These are phyloP conservation scores for Rhagoletis pomonella DNA, from an alignment of 1,140 invertebrate species.

Conservation along the genomic window DNA sequence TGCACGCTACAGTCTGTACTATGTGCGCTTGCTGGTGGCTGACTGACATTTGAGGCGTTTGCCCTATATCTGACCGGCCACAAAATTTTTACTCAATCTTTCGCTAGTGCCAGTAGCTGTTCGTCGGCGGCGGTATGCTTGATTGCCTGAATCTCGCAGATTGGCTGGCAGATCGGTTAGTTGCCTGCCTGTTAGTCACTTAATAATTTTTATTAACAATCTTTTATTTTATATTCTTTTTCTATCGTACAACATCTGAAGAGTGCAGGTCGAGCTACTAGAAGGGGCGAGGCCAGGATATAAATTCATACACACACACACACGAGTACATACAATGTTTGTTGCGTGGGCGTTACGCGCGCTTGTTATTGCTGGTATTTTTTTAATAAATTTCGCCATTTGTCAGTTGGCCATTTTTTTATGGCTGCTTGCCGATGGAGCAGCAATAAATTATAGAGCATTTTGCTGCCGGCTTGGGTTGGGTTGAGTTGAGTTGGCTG, in stretches of 20 bases:
- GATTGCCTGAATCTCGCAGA: not conserved
- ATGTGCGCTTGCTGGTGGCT: not conserved
- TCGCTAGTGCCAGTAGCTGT: not conserved
- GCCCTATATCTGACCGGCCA: constrained; percentile 17
- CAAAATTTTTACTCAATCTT: constrained; percentile 29
- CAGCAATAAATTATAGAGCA: constrained; percentile 16
- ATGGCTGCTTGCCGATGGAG: constrained; percentile 5
- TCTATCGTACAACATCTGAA: not conserved
- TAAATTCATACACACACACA: not conserved
- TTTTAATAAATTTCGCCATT: constrained; percentile 26
- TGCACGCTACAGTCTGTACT: not conserved
- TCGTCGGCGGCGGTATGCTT: not conserved
- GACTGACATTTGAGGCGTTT: constrained; percentile 33
- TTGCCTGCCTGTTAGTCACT: constrained; percentile 1
- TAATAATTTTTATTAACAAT: constrained; percentile 48
- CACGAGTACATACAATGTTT: not conserved
- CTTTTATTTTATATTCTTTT: not conserved
- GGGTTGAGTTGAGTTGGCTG: not conserved
- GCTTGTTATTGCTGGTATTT: not conserved
- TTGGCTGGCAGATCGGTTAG: constrained; percentile 14
- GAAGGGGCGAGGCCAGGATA: not conserved
- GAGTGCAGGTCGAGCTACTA: not conserved
- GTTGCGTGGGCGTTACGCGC: not conserved
- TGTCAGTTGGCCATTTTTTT: constrained; percentile 5
- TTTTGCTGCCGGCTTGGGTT: constrained; percentile 12